Conservation (phyloP, 2,888 invertebrate species). For the Rhogogaster chlorosoma region DNA sequence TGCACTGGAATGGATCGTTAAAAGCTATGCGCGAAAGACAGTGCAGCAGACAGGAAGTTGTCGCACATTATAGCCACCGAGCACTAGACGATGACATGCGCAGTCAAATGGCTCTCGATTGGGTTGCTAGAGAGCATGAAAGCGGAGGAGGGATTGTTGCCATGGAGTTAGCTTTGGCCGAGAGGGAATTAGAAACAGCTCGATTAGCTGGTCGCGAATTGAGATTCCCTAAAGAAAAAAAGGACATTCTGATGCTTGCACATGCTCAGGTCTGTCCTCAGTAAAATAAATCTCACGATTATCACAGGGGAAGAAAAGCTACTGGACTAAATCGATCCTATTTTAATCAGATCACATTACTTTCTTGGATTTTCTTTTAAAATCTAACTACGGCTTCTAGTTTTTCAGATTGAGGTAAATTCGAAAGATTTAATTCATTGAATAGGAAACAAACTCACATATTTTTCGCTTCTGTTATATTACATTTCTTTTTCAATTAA, state of each 20-base stretch:
- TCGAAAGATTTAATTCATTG: neutral
- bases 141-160: conserved; percentile 86
- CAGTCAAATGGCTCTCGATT: conserved; percentile 96
- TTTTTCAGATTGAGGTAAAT: neutral
- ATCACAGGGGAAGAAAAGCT: neutral
- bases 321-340: neutral
- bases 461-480: neutral
- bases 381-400: neutral
- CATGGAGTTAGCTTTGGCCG: conserved; percentile 90
- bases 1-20: conserved; percentile 98
- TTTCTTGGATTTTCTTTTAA: neutral
- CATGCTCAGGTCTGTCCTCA: conserved; percentile 86
- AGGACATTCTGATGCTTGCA: conserved; percentile 95
- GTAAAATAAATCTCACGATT: conserved; percentile 59
- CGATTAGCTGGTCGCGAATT: conserved; percentile 93
- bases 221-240: conserved; percentile 96
- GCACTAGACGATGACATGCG: conserved; percentile 97
- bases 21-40: conserved; percentile 97
- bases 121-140: conserved; percentile 92
- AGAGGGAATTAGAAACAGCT: conserved; percentile 92
- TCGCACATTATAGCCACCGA: conserved; percentile 95
- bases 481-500: neutral
- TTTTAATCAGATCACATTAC: neutral
- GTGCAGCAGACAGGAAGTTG: conserved; percentile 95
- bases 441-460: neutral